Evolutionary conservation across 2,888 invertebrate genomes (phyloP).

Genomic region (Megaustenia siamemsis): DNA sequence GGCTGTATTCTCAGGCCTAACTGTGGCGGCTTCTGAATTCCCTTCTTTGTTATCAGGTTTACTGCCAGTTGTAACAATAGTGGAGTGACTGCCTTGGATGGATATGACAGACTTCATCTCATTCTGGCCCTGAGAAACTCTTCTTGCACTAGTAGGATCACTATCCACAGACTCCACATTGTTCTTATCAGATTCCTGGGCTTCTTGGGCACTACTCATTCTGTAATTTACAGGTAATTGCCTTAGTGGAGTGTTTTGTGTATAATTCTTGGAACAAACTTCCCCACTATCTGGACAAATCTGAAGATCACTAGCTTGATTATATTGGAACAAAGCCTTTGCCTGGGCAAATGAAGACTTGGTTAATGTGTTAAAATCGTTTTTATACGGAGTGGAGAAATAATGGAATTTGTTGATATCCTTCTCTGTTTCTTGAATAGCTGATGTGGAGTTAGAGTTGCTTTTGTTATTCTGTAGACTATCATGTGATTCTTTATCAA

Average conservation of each 20-base stretch:
- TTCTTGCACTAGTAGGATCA: background rate
- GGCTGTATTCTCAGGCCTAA: background rate
- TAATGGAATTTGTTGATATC: constrained; percentile 26
- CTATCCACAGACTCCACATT: background rate
- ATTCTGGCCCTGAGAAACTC: background rate
- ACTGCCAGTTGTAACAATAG: constrained; percentile 50
- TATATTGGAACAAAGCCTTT: constrained; percentile 40
- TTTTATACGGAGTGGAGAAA: constrained; percentile 18
- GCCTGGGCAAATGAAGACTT: constrained; percentile 26
- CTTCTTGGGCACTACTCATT: background rate
- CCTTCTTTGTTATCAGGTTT: constrained; percentile 13
- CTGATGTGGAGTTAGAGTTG: background rate
- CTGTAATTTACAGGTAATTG: background rate
- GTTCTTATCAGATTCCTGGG: background rate
- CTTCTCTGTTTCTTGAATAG: background rate
- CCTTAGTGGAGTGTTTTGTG: background rate
- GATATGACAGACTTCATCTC: constrained; percentile 56
- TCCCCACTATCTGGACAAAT: constrained; percentile 41
- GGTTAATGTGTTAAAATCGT: constrained; percentile 42
- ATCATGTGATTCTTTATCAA: background rate
- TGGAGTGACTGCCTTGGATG: constrained; percentile 55
- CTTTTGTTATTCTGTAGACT: background rate
- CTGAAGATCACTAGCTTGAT: background rate
- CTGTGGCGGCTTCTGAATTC: background rate
- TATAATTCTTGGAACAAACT: constrained; percentile 18